phyloP scores from a whole-genome alignment of 2,113 vertebrate genomes.

The Gopherus evgoodei region DNA sequence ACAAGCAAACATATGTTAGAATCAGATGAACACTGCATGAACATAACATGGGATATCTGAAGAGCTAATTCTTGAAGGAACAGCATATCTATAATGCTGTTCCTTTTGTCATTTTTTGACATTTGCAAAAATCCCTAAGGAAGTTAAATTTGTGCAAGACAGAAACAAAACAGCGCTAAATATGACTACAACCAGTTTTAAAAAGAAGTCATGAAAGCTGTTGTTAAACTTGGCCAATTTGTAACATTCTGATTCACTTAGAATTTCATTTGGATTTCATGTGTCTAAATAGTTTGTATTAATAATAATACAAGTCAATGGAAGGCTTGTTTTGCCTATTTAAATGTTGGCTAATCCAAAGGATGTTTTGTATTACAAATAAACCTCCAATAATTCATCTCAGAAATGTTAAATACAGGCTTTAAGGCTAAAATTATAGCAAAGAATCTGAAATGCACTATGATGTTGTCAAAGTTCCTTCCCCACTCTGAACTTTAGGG shows the following conservation, averaged over 20 bases:
- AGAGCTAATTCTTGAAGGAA: not conserved
- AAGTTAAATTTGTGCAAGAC: not conserved
- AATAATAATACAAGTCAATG: conserved; percentile 7
- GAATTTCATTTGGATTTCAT: conserved; percentile 13
- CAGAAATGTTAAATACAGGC: not conserved
- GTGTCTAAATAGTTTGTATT: conserved; percentile 20
- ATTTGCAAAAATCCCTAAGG: not conserved
- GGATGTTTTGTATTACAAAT: conserved; percentile 3
- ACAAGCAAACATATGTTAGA: not conserved
- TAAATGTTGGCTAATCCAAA: not conserved
- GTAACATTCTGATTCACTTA: not conserved
- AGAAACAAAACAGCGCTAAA: conserved; percentile 11
- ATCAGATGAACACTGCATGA: not conserved
- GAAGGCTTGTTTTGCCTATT: conserved; percentile 30
- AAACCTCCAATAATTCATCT: conserved; percentile 1
- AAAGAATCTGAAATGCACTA: not conserved
- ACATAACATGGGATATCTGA: not conserved
- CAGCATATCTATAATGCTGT: not conserved
- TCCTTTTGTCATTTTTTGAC: not conserved
- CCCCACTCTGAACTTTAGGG: no score
- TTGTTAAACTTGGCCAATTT: conserved; percentile 20
- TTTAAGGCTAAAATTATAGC: conserved; percentile 19
- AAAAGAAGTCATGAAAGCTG: not conserved
- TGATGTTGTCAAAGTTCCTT: not conserved
- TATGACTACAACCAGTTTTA: not conserved